Base-by-base conservation (phyloP, 1,140 invertebrate species). In the Anastatus disparis region DNA sequence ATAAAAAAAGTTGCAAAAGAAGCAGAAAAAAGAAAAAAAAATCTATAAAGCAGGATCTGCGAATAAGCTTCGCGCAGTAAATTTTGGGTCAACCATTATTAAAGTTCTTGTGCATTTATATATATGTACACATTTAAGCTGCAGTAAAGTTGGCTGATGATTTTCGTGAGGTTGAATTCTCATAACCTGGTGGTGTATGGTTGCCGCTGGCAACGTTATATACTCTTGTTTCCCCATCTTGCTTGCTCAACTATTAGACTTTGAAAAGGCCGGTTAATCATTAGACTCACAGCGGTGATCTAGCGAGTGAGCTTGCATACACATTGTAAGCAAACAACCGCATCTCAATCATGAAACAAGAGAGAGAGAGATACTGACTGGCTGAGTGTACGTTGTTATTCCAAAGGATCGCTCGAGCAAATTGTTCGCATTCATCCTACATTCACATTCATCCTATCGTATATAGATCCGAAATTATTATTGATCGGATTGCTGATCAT, bases 191-290 rank as follows among this genome's bases (percentile, higher is more conserved):
- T n/a, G n/a, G n/a, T 64, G 20, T 2, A 31, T 29, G 9, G 20
- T 38, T 8, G 3, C 42, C 46, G 15, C 9, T 42, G 68, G 46
- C 52, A 71, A 75, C 68, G 53, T 71, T 59, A 74, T 76, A 72
- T 68, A 50, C 61, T 3, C 72, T 13, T 44, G 78, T 79, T 78
- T 75, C 78, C 78, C 27, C 42, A 13, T 48, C 27, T 24, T 66
- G 61, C 75, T 71, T 62, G 61, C 53, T 68, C 72, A 76, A 64
- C 78, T 77, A 81, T 80, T 79, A 80, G 76, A 81, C 77, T 81
- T 79, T 79, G 77, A 77, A 74, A 77, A 75, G 74, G 72, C 71
- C 66, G 73, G 71, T 75, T 77, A 77, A 81, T 80, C 79, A 80
- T 80, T 75, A 73, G 73, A 75, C 76, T 75, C 74, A 77, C 78